Conservation (phyloP, 2,888 invertebrate genomes). For the Hypsopygia costalis region DNA sequence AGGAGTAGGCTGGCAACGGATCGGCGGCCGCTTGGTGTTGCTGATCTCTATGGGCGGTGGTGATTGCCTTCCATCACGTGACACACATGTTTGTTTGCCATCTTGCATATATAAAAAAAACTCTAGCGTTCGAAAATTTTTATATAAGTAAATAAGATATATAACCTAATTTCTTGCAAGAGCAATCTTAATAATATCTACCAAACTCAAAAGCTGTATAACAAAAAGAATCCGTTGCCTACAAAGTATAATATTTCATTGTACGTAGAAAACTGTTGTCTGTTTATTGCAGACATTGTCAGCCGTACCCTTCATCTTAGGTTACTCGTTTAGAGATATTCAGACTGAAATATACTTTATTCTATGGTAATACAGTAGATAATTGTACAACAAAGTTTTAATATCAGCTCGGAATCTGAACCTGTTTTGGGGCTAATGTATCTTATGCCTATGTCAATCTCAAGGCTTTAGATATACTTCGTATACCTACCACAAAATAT, state of each 20-base stretch:
- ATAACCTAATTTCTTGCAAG: too few species aligned
- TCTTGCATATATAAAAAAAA: too few species aligned
- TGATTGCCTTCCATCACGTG: too few species aligned
- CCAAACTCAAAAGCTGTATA: background rate
- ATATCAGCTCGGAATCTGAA: background rate
- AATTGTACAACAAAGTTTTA: background rate
- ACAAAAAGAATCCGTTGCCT: background rate
- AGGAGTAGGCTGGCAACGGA: too few species aligned
- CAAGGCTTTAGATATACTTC: too few species aligned
- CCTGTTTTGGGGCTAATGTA: background rate
- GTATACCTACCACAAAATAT: too few species aligned
- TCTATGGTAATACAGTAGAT: background rate
- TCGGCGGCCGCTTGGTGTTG: too few species aligned
- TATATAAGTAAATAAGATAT: too few species aligned
- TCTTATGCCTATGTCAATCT: background rate
- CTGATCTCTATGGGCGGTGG: too few species aligned
- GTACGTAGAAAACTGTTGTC: constrained; percentile 1
- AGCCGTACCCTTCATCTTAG: background rate
- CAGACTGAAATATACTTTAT: background rate
- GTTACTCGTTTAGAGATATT: background rate
- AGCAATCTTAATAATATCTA: too few species aligned
- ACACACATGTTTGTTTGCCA: too few species aligned
- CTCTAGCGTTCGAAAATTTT: too few species aligned
- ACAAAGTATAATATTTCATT: constrained; percentile 1
- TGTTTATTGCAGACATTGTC: constrained; percentile 1